Percentiles rank a stretch among this genome's conserved stretches.
Evolutionary conservation across 2,888 invertebrate genomes (phyloP).

Genomic region (Acanthosepion pharaonis): DNA sequence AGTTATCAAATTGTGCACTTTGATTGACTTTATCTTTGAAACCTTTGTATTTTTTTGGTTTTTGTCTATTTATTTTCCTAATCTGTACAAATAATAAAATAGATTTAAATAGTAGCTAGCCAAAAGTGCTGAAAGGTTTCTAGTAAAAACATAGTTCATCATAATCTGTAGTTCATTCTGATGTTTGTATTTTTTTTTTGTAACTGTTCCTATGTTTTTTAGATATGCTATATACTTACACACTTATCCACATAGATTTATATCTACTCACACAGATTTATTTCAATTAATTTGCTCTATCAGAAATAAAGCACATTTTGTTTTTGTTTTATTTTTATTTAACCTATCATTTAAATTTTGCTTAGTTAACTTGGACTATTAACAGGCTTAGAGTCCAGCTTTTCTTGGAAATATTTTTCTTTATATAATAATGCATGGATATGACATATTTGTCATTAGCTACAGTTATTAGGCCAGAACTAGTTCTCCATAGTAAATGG

Average conservation of each 20-base stretch:
- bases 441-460: not conserved
- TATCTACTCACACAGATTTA: not conserved
- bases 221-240: slow-evolving; percentile 13
- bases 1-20: not conserved
- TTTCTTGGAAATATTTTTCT: not conserved
- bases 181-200: not conserved
- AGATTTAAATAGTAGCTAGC: not conserved
- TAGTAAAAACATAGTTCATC: not conserved
- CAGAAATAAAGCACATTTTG: no score
- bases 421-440: not conserved
- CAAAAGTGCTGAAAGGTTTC: slow-evolving; percentile 7
- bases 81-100: not conserved
- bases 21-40: not conserved
- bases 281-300: not conserved
- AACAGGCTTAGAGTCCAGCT: not conserved
- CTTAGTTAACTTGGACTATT: not conserved
- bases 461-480: not conserved
- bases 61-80: not conserved
- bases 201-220: not conserved
- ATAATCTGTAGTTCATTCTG: not conserved
- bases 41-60: not conserved
- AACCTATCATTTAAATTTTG: not conserved
- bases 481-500: not conserved
- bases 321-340: no score
- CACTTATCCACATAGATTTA: not conserved